Evolutionary conservation across 2,888 invertebrate genomes (phyloP), one percentile per base, ranked within the genome.

Genomic region (Ephialtes manifestator): DNA sequence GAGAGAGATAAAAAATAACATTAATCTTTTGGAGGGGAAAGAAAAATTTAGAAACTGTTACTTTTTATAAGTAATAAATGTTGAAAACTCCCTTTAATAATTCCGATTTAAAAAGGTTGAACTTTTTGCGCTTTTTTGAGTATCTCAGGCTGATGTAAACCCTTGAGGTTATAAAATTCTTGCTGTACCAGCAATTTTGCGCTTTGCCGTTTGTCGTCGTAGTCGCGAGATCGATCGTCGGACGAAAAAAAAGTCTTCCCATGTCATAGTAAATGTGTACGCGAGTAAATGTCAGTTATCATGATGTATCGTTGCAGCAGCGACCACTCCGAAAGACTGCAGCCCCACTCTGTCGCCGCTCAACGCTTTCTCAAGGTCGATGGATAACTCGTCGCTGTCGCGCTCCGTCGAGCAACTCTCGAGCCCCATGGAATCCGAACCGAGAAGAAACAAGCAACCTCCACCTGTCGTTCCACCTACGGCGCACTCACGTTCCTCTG

Each of bases 321-420:
- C 97, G 92, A 97, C 97, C 89, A 97, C 97, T 31, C 97, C 97
- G 13, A 96, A 97, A 90, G 97, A 97, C 93, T 97, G 97, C 95
- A 97, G 97, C 92, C 97, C 97, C 0, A 97, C 97, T 31, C 93
- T 97, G 88, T 97, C 97, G 68, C 97, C 97, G 11, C 95, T 97
- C 91, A 97, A 97, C 94, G 97, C 97, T 18, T 97, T 97, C 94
- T 96, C 97, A 43, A 96, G 97, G 93, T 97, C 97, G 70, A 96
- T 97, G 91, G 97, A 97, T 92, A 96, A 96, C 86, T 92, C 93
- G 8, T 92, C 93, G 84, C 87, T 94, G 83, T 94, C 94, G 60
- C 94, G 95, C 87, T 95, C 95, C 87, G 97, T 97, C 86, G 98
- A 98, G 92, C 98, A 98, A 93, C 95, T 98, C 74, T 97, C 97